Percentiles rank a stretch among this genome's conserved stretches.
Evolutionary conservation across 2,888 invertebrate species (phyloP).

Genomic region (Oligia fasciuncula): DNA sequence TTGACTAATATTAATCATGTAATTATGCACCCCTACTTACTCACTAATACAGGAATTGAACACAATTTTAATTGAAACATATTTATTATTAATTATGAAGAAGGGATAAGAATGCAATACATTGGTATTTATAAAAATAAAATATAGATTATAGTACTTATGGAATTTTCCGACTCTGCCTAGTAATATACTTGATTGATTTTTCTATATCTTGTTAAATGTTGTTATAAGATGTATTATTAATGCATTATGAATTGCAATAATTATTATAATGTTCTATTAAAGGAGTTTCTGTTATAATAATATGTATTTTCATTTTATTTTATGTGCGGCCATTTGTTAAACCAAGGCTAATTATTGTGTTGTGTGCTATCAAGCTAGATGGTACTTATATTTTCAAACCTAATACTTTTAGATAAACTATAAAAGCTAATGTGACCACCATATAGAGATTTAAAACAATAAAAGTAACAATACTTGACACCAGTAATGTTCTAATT

Average conservation of each 20-base stretch:
- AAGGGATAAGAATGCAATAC: conserved; percentile 15
- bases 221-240: conserved; percentile 14
- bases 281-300: conserved; percentile 30
- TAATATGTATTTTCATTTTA: neutral
- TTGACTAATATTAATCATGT: neutral
- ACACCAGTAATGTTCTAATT: conserved; percentile 90
- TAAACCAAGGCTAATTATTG: neutral
- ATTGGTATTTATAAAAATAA: neutral
- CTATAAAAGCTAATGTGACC: conserved; percentile 71
- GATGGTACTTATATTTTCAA: conserved; percentile 81
- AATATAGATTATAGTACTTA: neutral
- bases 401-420: conserved; percentile 82
- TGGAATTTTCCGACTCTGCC: neutral
- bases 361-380: neutral
- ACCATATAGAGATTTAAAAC: conserved; percentile 91
- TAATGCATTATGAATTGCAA: conserved; percentile 37
- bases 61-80: neutral
- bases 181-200: conserved; percentile 6
- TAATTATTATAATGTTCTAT: conserved; percentile 41
- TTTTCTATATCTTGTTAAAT: conserved; percentile 25
- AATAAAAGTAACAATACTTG: conserved; percentile 80
- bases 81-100: neutral
- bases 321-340: neutral
- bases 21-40: conserved; percentile 2
- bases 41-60: conserved; percentile 36